These are phyloP conservation scores for Alosa sapidissima DNA, from an alignment of 2,797 vertebrate genomes.

Conservation along the genomic window DNA sequence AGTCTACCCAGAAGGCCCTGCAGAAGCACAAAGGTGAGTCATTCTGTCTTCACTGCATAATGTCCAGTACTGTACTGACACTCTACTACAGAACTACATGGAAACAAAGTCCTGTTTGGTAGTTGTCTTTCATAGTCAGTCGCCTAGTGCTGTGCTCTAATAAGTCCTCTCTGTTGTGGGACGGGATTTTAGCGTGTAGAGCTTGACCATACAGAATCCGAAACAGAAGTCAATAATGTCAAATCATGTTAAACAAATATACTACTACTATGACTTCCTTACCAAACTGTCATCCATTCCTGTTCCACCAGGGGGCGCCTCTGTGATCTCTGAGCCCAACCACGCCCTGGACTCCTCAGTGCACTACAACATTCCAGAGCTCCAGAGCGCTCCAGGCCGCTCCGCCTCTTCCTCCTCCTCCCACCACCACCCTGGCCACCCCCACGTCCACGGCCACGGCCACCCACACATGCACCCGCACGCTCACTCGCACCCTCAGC, in stretches of 20 bases:
- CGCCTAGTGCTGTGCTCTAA: background rate
- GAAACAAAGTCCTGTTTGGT: background rate
- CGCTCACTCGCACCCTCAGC: slow-evolving; percentile 55
- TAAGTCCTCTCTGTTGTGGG: background rate
- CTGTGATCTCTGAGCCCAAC: slow-evolving; percentile 83
- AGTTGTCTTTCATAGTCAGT: background rate
- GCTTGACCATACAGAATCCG: background rate
- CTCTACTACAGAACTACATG: background rate
- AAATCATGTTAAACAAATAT: too few species aligned
- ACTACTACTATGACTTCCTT: background rate
- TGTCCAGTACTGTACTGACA: background rate
- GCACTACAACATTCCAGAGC: slow-evolving; percentile 98
- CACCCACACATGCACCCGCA: slow-evolving; percentile 52
- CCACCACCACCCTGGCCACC: slow-evolving; percentile 53
- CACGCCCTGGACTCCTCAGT: slow-evolving; percentile 88
- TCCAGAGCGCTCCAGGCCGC: slow-evolving; percentile 79
- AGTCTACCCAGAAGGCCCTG: slow-evolving; percentile 96
- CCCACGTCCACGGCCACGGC: slow-evolving; percentile 40
- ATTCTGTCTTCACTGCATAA: background rate
- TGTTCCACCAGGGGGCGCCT: slow-evolving; percentile 66
- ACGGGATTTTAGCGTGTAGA: background rate
- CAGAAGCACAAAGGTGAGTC: slow-evolving; percentile 95
- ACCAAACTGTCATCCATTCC: background rate
- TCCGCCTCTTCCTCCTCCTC: slow-evolving; percentile 66
- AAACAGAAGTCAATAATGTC: too few species aligned